These are phyloP conservation scores for Pelecanoides urinatrix DNA, from an alignment of 2,113 vertebrate species.

Conservation along the genomic window DNA sequence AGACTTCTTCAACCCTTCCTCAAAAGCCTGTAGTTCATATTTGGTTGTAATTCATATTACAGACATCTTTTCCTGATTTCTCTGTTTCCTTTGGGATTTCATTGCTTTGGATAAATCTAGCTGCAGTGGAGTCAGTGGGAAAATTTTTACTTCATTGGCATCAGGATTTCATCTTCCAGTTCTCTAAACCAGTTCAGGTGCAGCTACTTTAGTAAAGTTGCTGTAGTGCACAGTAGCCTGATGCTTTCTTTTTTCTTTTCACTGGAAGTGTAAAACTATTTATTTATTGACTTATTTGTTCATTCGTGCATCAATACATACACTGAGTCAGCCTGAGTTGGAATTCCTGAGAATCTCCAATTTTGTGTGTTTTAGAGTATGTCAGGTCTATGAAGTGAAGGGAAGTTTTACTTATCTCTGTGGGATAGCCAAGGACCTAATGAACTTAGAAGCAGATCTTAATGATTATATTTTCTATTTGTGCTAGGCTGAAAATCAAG, in stretches of 20 bases:
- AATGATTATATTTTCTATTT: neutral
- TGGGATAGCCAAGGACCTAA: neutral
- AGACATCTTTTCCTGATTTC: slow-evolving; percentile 26
- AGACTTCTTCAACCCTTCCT: neutral
- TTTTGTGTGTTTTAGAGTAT: neutral
- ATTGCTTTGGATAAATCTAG: neutral
- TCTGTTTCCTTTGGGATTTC: neutral
- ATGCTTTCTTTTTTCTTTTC: neutral
- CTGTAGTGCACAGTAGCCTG: neutral
- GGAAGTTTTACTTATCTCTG: neutral
- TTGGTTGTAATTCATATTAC: neutral
- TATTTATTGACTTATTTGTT: neutral
- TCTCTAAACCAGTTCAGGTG: neutral
- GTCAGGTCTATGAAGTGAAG: neutral
- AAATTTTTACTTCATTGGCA: neutral
- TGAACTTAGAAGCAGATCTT: neutral
- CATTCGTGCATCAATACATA: neutral
- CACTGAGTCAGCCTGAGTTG: neutral
- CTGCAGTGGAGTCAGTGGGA: neutral
- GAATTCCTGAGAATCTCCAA: neutral
- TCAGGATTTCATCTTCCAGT: neutral
- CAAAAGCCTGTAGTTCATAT: neutral
- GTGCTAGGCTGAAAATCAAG: neutral
- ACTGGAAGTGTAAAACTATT: neutral
- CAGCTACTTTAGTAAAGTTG: neutral